Evolutionary conservation across 2,797 vertebrate species (phyloP).

Genomic region (Dicrostonyx torquatus): DNA sequence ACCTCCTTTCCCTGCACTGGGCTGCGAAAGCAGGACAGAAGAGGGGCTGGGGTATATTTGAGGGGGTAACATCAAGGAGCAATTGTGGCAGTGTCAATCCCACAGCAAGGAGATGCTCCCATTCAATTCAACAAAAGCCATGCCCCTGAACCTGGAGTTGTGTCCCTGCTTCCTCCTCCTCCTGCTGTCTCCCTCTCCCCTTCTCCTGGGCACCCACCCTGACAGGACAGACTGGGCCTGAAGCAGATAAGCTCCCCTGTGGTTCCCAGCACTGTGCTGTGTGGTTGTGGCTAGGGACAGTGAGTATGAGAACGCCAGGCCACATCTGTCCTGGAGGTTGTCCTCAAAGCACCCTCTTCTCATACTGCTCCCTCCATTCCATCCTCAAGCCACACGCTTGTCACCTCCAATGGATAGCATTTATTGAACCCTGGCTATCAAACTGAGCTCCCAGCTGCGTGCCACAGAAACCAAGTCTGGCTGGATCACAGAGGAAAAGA

Average conservation of each 20-base stretch:
- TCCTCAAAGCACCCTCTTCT: neutral
- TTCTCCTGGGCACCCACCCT: neutral
- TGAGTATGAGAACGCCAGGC: neutral
- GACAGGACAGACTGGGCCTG: neutral
- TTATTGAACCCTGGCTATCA: slow-evolving; percentile 13
- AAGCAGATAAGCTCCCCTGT: neutral
- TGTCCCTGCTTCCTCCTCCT: neutral
- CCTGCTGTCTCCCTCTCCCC: neutral
- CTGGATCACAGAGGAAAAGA: neutral
- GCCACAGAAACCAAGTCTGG: neutral
- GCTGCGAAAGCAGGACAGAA: neutral
- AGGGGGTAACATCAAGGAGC: neutral
- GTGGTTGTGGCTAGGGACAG: neutral
- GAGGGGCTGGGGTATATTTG: neutral
- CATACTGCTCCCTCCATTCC: neutral
- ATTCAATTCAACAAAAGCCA: too few species aligned
- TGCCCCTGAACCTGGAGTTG: neutral
- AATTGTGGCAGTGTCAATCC: neutral
- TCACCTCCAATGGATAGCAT: neutral
- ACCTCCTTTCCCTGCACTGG: neutral
- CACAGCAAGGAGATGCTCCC: neutral
- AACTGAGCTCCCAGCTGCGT: neutral
- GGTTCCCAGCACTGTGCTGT: neutral
- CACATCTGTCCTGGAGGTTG: neutral
- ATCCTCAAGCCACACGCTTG: neutral